Evolutionary conservation across 2,888 invertebrate species (phyloP).

Genomic region (Heterodera filipjevi): DNA sequence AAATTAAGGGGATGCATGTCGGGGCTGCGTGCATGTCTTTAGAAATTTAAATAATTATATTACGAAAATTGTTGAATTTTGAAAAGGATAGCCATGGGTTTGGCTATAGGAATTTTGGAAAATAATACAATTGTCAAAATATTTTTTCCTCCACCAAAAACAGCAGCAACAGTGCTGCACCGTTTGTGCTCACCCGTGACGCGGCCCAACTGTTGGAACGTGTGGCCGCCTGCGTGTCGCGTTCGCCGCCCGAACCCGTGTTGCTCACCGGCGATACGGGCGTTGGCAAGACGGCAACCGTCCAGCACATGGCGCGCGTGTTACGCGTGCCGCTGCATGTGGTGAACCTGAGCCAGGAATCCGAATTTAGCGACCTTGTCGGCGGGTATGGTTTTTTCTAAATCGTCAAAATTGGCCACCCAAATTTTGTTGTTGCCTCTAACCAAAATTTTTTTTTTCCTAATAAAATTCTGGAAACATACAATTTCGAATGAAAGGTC

Average conservation of each 20-base stretch:
- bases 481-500: too few species aligned
- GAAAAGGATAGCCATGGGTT: too few species aligned
- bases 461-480: too few species aligned
- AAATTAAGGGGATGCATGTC: too few species aligned
- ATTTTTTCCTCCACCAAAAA: background rate
- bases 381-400: constrained; percentile 75
- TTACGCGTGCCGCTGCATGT: constrained; percentile 76
- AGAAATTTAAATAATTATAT: too few species aligned
- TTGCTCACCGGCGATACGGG: constrained; percentile 96
- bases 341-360: constrained; percentile 98
- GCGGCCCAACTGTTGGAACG: constrained; percentile 74
- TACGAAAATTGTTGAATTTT: too few species aligned
- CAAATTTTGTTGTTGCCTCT: too few species aligned
- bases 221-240: constrained; percentile 77
- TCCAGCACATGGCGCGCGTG: constrained; percentile 70
- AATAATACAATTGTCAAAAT: background rate
- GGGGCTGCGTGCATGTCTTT: too few species aligned
- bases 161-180: background rate
- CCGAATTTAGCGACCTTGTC: constrained; percentile 91
- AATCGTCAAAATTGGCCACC: too few species aligned
- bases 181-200: constrained; percentile 2
- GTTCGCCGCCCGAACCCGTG: constrained; percentile 82
- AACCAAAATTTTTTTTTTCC: too few species aligned
- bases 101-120: background rate
- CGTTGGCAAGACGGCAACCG: constrained; percentile 92